Base-by-base conservation (phyloP, 2,113 vertebrate genomes). In the Hemicordylus capensis region DNA sequence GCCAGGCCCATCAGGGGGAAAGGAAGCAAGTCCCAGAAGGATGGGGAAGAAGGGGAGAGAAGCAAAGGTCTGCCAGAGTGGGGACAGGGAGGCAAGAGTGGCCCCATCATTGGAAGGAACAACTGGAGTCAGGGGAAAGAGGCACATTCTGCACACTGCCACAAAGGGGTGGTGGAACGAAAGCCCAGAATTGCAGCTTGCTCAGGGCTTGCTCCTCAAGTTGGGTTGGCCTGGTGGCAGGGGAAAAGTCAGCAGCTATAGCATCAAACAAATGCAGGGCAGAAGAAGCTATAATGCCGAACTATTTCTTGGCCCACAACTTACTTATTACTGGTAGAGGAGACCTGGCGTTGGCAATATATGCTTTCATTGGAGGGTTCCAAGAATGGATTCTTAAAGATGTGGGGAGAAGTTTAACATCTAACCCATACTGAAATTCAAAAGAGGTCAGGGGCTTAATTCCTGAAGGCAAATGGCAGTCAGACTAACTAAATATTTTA, bases 401-500 rank as follows among this genome's bases (percentile, higher is more conserved):
- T 54, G 51, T 42, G 44, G 42, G 58, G 5, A 28, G 48, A 42
- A 64, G 37, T 79, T 78, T 66, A 72, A 34, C 31, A 83, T 24
- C 15, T 42, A 82, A 44, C 59, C 76, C 39, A 31, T 31, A 17
- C 8, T n/a, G n/a, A 1, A 48, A 61, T 76, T 48, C 10, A 54
- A 22, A 73, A 26, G 34, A 79, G 64, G 72, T 58, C 48, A 39
- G 14, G 37, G 10, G 14, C 48, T 59, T 67, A 42, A 79, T 83
- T 83, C 44, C 44, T 54, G 34, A 79, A 64, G 44, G 48, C 73
- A 63, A 73, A 72, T 44, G 28, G n/a, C 70, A 82, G 56, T 63
- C 28, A 56, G 26, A 61, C 17, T 72, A 63, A 72, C 66, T 54
- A 87, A 82, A 87, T 79, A 73, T 87, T 79, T 78, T 56, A 54